Conservation (phyloP, 2,113 vertebrate species). For the Cyanoliseus patagonus region DNA sequence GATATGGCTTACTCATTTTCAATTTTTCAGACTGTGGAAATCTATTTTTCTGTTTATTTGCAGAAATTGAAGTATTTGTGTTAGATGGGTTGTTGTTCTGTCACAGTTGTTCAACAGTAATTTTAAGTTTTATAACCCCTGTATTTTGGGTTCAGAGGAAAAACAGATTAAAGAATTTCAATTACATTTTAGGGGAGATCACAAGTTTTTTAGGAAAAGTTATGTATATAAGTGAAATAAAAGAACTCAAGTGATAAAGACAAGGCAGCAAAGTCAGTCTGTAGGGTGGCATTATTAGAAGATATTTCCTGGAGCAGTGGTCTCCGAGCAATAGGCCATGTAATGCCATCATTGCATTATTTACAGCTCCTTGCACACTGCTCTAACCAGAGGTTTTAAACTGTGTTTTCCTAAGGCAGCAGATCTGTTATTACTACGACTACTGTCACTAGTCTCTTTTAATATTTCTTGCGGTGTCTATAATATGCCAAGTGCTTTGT, state of each 20-base stretch:
- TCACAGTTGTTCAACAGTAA: not conserved
- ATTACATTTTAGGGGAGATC: not conserved
- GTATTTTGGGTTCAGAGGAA: not conserved
- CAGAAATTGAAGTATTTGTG: not conserved
- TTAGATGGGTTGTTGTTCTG: not conserved
- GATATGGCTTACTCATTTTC: not conserved
- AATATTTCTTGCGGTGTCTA: not conserved
- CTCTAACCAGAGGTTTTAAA: slow-evolving; percentile 50
- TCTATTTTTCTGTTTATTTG: slow-evolving; percentile 10
- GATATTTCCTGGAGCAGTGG: not conserved
- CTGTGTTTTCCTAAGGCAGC: slow-evolving; percentile 44
- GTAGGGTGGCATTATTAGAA: not conserved
- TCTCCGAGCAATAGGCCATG: slow-evolving; percentile 29
- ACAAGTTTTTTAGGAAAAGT: not conserved
- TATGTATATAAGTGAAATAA: not conserved
- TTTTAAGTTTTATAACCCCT: not conserved
- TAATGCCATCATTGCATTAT: slow-evolving; percentile 50
- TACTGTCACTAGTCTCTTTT: not conserved
- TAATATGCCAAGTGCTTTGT: not conserved
- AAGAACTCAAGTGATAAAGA: slow-evolving; percentile 5
- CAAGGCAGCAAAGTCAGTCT: slow-evolving; percentile 2
- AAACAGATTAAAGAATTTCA: slow-evolving; percentile 4
- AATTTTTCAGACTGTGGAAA: not conserved
- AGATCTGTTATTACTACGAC: slow-evolving; percentile 27
- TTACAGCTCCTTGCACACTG: slow-evolving; percentile 42